A percentile compares a stretch with the other conserved stretches of the same genome.
Conservation (phyloP, 1,140 invertebrate genomes). For the Drosophila auraria region DNA sequence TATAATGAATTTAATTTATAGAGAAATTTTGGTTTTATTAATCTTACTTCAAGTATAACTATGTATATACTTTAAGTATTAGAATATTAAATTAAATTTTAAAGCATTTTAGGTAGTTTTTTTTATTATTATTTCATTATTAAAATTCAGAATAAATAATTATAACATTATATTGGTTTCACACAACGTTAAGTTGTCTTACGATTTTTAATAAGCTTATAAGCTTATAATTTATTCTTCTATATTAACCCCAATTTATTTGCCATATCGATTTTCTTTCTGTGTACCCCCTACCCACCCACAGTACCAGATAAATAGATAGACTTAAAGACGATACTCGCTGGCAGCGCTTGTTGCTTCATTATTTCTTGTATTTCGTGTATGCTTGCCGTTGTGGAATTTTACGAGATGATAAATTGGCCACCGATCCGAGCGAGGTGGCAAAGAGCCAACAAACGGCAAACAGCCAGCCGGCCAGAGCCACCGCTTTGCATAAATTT, state of each 20-base stretch:
- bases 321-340: constrained; percentile 57
- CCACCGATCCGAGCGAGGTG: constrained; percentile 73
- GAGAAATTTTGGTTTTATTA: not conserved
- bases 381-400: constrained; percentile 63
- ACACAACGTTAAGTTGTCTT: not conserved
- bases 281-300: constrained; percentile 25
- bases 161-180: no score
- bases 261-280: constrained; percentile 4
- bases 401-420: constrained; percentile 80
- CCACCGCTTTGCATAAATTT: constrained; percentile 71
- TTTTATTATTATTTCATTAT: no score
- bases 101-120: no score
- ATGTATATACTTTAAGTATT: not conserved
- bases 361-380: constrained; percentile 45
- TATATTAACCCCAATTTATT: no score
- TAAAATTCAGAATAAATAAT: no score
- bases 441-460: constrained; percentile 71
- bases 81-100: no score
- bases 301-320: constrained; percentile 58
- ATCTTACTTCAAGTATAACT: not conserved
- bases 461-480: constrained; percentile 42
- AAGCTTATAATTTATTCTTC: not conserved
- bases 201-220: not conserved
- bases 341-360: constrained; percentile 63
- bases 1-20: no score